Evolutionary conservation across 2,888 invertebrate genomes (phyloP).

Genomic region (Latrodectus elegans): DNA sequence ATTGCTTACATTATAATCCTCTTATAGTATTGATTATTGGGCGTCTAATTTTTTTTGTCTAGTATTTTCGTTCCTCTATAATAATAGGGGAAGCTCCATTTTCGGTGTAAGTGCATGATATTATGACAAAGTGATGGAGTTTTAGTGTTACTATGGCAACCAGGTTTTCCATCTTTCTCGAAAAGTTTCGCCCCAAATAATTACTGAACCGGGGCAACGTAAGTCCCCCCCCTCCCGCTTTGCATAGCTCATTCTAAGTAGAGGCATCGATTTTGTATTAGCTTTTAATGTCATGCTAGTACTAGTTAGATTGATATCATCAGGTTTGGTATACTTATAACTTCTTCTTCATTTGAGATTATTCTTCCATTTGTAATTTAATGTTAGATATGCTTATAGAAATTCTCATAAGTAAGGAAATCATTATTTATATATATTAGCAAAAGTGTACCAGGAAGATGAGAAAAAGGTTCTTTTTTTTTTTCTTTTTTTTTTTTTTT

Average conservation of each 20-base stretch:
- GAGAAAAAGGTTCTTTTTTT: too few species aligned
- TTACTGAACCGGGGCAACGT: neutral
- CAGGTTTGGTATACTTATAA: too few species aligned
- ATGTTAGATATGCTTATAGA: too few species aligned
- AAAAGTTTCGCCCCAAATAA: conserved; percentile 3
- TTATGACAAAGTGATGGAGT: conserved; percentile 1
- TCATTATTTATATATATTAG: too few species aligned
- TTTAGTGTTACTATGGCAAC: neutral
- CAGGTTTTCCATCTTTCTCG: neutral
- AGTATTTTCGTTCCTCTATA: neutral
- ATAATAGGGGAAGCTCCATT: neutral
- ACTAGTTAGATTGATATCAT: neutral
- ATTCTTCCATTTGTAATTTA: too few species aligned
- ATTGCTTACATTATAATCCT: too few species aligned
- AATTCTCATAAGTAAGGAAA: too few species aligned
- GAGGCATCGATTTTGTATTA: conserved; percentile 2
- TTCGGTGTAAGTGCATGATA: neutral
- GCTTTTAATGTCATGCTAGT: neutral
- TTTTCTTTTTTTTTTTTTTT: too few species aligned
- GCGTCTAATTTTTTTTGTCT: neutral
- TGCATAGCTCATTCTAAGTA: neutral
- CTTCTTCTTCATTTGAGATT: too few species aligned
- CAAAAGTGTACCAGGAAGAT: too few species aligned
- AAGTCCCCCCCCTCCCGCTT: neutral
- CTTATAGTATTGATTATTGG: neutral